Percentiles rank a stretch among this genome's conserved stretches.
Evolutionary conservation across 1,140 invertebrate genomes (phyloP).

Genomic region (Sycophaga agraensis): DNA sequence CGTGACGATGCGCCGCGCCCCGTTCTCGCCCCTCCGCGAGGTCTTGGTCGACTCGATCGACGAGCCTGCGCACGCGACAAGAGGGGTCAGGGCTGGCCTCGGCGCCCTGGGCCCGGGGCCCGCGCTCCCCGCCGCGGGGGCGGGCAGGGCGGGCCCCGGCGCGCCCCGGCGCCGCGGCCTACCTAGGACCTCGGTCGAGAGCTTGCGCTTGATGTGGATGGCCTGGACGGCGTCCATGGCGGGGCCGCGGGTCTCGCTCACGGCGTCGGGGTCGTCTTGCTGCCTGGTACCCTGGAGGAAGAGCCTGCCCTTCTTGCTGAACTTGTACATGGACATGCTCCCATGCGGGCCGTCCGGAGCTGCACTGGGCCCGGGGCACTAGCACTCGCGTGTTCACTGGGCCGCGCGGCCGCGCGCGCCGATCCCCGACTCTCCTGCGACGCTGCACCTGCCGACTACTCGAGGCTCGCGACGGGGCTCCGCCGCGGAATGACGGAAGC

Average conservation of each 20-base stretch:
- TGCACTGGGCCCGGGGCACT: too few relatives aligned
- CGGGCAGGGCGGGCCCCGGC: too few relatives aligned
- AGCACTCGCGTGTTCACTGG: too few relatives aligned
- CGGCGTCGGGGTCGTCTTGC: constrained; percentile 61
- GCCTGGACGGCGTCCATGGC: constrained; percentile 65
- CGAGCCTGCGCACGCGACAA: constrained; percentile 57
- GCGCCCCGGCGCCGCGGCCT: constrained; percentile 30
- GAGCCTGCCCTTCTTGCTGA: constrained; percentile 71
- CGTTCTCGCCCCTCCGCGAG: constrained; percentile 73
- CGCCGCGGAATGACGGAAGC: not conserved
- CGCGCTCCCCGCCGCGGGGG: too few relatives aligned
- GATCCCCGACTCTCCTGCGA: too few relatives aligned
- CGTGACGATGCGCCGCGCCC: constrained; percentile 78
- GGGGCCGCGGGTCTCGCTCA: constrained; percentile 33
- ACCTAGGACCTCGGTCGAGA: constrained; percentile 82
- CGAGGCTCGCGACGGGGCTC: not conserved
- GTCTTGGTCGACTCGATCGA: constrained; percentile 79
- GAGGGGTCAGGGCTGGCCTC: too few relatives aligned
- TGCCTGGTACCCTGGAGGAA: constrained; percentile 79
- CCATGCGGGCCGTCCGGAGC: too few relatives aligned
- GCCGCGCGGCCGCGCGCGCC: too few relatives aligned
- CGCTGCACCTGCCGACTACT: too few relatives aligned
- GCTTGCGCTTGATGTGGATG: constrained; percentile 76
- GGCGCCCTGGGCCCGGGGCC: too few relatives aligned
- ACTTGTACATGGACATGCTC: constrained; percentile 71